A percentile compares a stretch with the other conserved stretches of the same genome.
Evolutionary conservation across 1,140 invertebrate species (phyloP).

Genomic region (Drosophila triauraria): DNA sequence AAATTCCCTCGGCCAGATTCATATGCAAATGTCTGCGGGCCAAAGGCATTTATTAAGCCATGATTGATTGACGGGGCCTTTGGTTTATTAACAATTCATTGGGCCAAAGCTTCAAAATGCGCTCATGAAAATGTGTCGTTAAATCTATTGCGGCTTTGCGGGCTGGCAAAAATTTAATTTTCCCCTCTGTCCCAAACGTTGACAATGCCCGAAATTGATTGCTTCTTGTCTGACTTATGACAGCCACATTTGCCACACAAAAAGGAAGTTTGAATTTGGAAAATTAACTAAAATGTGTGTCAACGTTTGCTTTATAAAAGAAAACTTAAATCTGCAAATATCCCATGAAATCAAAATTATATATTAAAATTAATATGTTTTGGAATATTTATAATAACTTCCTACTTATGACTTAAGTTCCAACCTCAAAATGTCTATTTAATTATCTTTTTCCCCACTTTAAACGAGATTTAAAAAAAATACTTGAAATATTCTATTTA

Average conservation of each 20-base stretch:
- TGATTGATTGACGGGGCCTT: conserved; percentile 50
- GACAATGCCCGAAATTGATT: conserved; percentile 15
- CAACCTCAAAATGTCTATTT: no score
- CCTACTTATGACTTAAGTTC: no score
- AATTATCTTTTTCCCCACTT: no score
- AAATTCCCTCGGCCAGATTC: conserved; percentile 26
- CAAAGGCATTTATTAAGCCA: conserved; percentile 38
- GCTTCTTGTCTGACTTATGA: conserved; percentile 4
- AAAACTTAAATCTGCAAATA: background rate
- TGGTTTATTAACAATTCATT: conserved; percentile 54
- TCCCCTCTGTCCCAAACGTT: background rate
- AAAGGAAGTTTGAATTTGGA: background rate
- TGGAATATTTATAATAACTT: no score
- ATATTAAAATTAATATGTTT: no score
- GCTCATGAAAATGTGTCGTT: conserved; percentile 12
- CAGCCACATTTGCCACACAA: background rate
- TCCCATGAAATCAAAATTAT: no score
- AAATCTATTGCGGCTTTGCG: conserved; percentile 26
- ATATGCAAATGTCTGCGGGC: conserved; percentile 40
- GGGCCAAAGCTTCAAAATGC: conserved; percentile 12
- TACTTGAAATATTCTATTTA: no score
- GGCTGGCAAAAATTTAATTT: conserved; percentile 15
- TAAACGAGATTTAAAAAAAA: no score
- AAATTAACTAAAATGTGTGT: background rate
- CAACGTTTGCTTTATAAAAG: background rate